Conservation (phyloP, 2,888 invertebrate genomes). For the Hydriomena furcata region DNA sequence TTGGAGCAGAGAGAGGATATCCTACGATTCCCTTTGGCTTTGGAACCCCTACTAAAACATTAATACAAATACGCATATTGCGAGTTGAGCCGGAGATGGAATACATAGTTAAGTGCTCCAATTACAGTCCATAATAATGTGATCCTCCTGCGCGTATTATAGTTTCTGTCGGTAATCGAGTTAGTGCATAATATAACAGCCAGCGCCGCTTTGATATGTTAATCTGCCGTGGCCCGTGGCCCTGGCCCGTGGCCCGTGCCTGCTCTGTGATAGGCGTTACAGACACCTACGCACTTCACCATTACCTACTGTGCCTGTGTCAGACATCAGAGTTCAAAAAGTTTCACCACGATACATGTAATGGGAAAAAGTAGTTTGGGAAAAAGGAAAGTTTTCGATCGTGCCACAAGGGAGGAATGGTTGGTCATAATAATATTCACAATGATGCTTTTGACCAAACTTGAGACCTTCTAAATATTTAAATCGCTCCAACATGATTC, state of each 20-base stretch:
- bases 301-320: no score
- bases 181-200: conserved; percentile 23
- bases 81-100: conserved; percentile 13
- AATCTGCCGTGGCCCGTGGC: conserved; percentile 13
- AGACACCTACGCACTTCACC: neutral
- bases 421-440: neutral
- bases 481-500: neutral
- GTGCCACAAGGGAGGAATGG: no score
- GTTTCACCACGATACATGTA: neutral
- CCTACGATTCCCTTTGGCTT: neutral
- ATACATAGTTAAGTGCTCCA: conserved; percentile 19
- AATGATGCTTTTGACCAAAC: neutral
- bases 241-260: neutral
- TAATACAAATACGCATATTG: conserved; percentile 1
- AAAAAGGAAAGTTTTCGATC: no score
- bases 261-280: neutral
- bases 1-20: neutral
- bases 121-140: conserved; percentile 16
- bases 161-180: conserved; percentile 15
- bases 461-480: conserved; percentile 2
- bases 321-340: neutral
- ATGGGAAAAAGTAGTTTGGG: no score
- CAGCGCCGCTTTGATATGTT: conserved; percentile 29
- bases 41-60: conserved; percentile 6
- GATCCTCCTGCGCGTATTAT: conserved; percentile 8